Percentiles rank a stretch among this genome's conserved stretches.
phyloP scores from a whole-genome alignment of 2,888 invertebrate species.

The Idaea aversata region DNA sequence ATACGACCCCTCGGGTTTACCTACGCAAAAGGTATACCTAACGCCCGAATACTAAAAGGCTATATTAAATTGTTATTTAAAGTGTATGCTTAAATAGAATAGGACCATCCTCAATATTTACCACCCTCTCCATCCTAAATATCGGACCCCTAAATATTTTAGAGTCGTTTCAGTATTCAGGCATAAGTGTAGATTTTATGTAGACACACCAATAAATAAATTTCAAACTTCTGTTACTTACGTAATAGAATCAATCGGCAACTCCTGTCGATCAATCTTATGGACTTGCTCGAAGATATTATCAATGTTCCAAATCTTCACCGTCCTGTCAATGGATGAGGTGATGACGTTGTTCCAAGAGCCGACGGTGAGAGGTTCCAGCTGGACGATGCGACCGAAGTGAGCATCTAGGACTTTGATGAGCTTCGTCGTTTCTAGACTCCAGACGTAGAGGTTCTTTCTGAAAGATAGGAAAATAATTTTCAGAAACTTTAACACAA shows the following conservation, averaged over 20 bases:
- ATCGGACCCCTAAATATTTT: no score
- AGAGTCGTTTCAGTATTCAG: no score
- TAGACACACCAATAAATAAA: no score
- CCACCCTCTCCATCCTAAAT: no score
- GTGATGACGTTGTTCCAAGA: slow-evolving; percentile 97
- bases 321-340: slow-evolving; percentile 97
- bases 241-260: slow-evolving; percentile 96
- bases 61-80: no score
- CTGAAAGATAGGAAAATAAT: slow-evolving; percentile 56
- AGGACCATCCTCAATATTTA: no score
- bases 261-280: slow-evolving; percentile 96
- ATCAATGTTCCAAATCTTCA: slow-evolving; percentile 99
- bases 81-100: no score
- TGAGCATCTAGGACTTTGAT: slow-evolving; percentile 97
- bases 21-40: no score
- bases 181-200: no score
- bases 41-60: no score
- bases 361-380: slow-evolving; percentile 92
- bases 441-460: slow-evolving; percentile 97
- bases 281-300: slow-evolving; percentile 99
- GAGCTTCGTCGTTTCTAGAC: slow-evolving; percentile 87
- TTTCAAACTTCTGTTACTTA: no score
- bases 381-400: slow-evolving; percentile 96
- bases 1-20: background rate
- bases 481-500: no score